Evolutionary conservation across 2,888 invertebrate species (phyloP), one percentile per base, ranked within the genome.

Genomic region (Thumatha senex): DNA sequence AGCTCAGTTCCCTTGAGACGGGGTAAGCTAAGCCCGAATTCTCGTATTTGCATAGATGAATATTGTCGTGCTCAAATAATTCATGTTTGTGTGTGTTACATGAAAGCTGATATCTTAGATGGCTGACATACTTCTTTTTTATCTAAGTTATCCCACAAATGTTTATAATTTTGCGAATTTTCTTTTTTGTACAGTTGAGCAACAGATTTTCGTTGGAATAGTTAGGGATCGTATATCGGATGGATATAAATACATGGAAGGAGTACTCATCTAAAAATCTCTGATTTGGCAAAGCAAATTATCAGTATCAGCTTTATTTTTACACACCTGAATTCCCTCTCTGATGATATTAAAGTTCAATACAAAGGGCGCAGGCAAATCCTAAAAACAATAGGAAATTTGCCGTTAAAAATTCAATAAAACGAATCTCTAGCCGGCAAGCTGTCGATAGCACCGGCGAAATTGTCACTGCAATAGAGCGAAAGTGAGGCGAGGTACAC

Each of bases 21-120:
- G 53, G 41, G 45, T 48, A 53, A 53, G 46, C 60, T 62, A 56
- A 53, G 48, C 44, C 60, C 63, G 58, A 63, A 67, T 61, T 56
- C 56, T 51, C 44, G 43, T 45, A 74, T 77, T 76, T 71, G 61
- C 76, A 76, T 77, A 68, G 67, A 75, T 77, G 74, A 75, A 76
- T 75, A 73, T 72, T 65, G 56, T 61, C 55, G 48, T 46, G 31
- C 11, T 30, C 54, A 57, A 59, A 64, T 63, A 24, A 39, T 24
- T 24, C 39, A 51, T 45, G 36, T 36, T 45, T 45, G 31, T 45
- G 29, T 36, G 11, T 35, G 30, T 45, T n/a, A 14, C 53, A 54
- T 54, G 48, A 58, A 51, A 62, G 56, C 54, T 65, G 59, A 61
- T 61, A 60, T 69, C 66, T 72, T 56, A 60, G 58, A 38, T 8